These are phyloP conservation scores for Stictocephala bisonia DNA, from an alignment of 2,888 invertebrate species.

Conservation along the genomic window DNA sequence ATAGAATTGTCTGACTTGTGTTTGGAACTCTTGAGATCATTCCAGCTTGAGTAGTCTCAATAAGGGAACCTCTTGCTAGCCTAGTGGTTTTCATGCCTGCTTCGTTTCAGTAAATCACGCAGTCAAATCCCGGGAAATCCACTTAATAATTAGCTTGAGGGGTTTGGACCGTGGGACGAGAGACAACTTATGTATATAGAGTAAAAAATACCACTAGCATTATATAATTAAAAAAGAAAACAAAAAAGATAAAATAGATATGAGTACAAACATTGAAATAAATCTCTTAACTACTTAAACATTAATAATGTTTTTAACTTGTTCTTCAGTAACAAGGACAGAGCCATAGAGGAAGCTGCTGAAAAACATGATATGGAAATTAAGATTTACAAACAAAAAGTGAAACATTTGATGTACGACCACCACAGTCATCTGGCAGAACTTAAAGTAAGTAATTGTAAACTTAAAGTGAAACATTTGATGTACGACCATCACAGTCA, in stretches of 20 bases:
- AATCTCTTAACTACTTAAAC: neutral
- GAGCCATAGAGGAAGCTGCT: conserved; percentile 88
- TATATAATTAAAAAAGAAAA: conserved; percentile 19
- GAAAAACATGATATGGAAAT: conserved; percentile 89
- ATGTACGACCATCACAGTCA: conserved; percentile 92
- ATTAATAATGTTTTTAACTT: neutral
- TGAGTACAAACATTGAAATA: conserved; percentile 3
- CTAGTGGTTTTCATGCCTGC: no score
- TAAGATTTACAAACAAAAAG: conserved; percentile 91
- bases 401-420: conserved; percentile 92
- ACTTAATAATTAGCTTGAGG: no score
- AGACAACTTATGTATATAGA: no score
- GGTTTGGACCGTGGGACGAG: no score
- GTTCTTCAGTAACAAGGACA: conserved; percentile 75
- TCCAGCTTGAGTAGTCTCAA: no score
- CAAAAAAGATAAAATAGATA: neutral
- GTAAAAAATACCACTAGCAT: neutral
- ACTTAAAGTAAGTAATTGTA: conserved; percentile 73
- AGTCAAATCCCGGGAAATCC: no score
- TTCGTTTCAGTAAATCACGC: no score
- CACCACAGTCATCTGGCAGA: conserved; percentile 88
- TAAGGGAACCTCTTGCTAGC: no score
- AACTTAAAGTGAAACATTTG: conserved; percentile 93
- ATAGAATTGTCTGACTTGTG: no score
- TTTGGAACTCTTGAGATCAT: no score